A percentile compares a stretch with the other conserved stretches of the same genome.
These are phyloP conservation scores for Perca fluviatilis DNA, from an alignment of 2,113 vertebrate genomes.

Conservation along the genomic window DNA sequence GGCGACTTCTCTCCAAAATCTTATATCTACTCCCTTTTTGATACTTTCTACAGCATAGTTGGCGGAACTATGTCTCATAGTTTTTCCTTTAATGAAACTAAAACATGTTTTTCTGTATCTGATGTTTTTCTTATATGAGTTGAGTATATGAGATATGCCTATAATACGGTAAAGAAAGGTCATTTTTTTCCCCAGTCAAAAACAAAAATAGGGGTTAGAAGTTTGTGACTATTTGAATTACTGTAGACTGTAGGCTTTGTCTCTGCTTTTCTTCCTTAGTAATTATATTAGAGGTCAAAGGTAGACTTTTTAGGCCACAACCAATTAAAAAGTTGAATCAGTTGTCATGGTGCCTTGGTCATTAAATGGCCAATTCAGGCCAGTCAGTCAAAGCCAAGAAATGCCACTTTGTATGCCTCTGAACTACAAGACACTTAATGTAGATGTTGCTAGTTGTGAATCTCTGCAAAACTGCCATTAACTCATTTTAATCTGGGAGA, in stretches of 20 bases:
- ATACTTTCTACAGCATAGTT: conserved; percentile 33
- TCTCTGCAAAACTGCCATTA: not conserved
- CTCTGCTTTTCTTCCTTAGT: not conserved
- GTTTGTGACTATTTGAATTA: not conserved
- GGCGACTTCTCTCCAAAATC: conserved; percentile 47
- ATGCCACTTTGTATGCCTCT: not conserved
- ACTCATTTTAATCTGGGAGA: not conserved
- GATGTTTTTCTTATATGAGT: conserved; percentile 24
- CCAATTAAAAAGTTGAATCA: not conserved
- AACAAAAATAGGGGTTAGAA: not conserved
- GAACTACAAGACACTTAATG: not conserved
- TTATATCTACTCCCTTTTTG: conserved; percentile 3
- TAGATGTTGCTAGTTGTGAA: not conserved
- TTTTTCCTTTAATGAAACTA: conserved; percentile 48
- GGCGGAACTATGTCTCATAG: conserved; percentile 30
- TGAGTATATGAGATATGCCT: too few species aligned
- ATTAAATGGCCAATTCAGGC: not conserved
- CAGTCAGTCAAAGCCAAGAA: not conserved
- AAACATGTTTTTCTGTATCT: not conserved
- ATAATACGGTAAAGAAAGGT: conserved; percentile 4
- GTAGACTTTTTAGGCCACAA: not conserved
- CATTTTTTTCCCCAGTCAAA: not conserved
- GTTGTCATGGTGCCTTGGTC: not conserved
- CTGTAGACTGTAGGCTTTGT: not conserved
- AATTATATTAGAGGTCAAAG: not conserved